phyloP scores from a whole-genome alignment of 2,888 invertebrate species.

The Pollenia angustigena region DNA sequence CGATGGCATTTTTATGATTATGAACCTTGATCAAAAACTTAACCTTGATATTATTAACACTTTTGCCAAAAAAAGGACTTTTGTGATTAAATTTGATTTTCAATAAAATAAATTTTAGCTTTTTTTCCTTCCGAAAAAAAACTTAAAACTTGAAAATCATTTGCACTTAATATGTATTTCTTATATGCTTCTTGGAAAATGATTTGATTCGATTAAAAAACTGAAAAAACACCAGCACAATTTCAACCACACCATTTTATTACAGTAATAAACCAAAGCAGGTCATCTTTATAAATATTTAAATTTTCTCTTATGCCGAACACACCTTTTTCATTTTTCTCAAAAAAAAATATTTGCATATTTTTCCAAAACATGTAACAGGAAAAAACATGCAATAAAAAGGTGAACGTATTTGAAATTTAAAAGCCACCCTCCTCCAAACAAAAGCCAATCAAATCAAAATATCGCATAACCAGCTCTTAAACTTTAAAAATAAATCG shows the following conservation, averaged over 20 bases:
- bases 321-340: slow-evolving; percentile 57
- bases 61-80: too few species aligned
- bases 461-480: slow-evolving; percentile 7
- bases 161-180: too few species aligned
- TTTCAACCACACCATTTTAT: slow-evolving; percentile 1
- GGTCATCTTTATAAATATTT: slow-evolving; percentile 57
- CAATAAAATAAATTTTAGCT: too few species aligned
- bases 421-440: slow-evolving; percentile 4
- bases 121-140: too few species aligned
- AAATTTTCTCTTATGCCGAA: slow-evolving; percentile 47
- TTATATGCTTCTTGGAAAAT: too few species aligned
- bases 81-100: too few species aligned
- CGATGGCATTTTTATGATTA: too few species aligned
- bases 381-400: slow-evolving; percentile 55
- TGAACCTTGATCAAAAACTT: too few species aligned
- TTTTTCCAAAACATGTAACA: slow-evolving; percentile 35
- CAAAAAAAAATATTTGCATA: slow-evolving; percentile 31
- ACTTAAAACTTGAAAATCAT: too few species aligned
- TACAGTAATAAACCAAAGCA: slow-evolving; percentile 45
- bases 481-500: slow-evolving; percentile 20
- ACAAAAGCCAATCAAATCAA: slow-evolving; percentile 45
- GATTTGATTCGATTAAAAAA: background rate
- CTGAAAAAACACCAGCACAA: background rate
- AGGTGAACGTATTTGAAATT: background rate
- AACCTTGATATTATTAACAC: too few species aligned